Base-by-base conservation (phyloP, 2,113 vertebrate genomes). In the Hucho hucho region DNA sequence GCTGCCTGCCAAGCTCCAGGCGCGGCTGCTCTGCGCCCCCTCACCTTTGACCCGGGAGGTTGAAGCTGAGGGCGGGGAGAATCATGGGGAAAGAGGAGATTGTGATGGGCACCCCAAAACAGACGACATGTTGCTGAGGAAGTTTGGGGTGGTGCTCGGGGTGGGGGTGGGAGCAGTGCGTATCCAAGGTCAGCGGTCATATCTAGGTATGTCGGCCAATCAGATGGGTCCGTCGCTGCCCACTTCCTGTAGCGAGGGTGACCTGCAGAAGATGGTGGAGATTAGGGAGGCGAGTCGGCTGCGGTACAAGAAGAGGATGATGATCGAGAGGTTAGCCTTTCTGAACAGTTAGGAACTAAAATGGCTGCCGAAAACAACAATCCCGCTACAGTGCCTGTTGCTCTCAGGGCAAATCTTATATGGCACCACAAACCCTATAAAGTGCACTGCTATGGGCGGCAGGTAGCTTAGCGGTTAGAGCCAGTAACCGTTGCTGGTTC, bases 71-170 rank as follows among this genome's bases (percentile, higher is more conserved):
- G 84, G 90, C 25, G 84, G 68, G 46, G 86, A 74, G 65, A 83
- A 86, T 0, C 88, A 89, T 24, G 56, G 46, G n/a, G 63, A 75
- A 6, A 53, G 49, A 53, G 49, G 16, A 18, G 80, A 70, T 20
- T 71, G 76, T 56, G 68, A 80, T 72, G 80, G 88, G 5, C 86
- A 84, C 25, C 92, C 87, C 24, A 92, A 93, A 84, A 94, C 90
- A 24, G 97, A 98, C 0, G 97, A 99, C 87, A 98, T 98, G 97
- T 85, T 97, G 70, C 78, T 93, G 29, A 93, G 97, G 1, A 98
- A 96, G 87, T 90, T 98, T 74, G 91, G 93, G 26, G 92, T 90
- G 9, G 37, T 11, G 37, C 9, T 43, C 9, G 9, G 37, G 37
- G 37, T 43, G 37, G 37, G 9, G 37, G 37, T 43, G 37, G 9